Evolutionary conservation across 2,888 invertebrate species (phyloP), one percentile per base, ranked within the genome.

Genomic region (Drosophila mayaguana): DNA sequence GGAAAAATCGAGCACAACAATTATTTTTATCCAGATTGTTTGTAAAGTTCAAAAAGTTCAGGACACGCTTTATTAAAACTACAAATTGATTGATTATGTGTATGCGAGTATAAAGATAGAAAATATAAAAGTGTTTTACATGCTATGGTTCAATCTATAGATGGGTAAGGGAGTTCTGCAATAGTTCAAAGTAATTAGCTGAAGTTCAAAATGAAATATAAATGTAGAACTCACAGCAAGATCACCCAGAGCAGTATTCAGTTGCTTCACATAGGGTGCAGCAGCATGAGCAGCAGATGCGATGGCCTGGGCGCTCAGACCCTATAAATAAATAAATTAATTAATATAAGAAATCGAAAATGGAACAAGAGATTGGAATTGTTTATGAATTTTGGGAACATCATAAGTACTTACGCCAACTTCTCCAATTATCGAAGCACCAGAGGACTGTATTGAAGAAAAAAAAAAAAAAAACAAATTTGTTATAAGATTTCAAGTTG

Each of bases 11-110:
- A 20, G n/a, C 14, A 9, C 25, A n/a, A 70, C 40, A 2, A 57
- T 62, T 11, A 5, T n/a, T 2, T 11, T n/a, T 5, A 3, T 46
- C 4, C 22, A 55, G 28, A 48, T 48, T 28, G 28, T 18, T 11
- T 50, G 3, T 50, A 50, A 32, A 32, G 48, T 50, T 50, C 48
- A 50, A 3, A 43, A 50, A 48, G 55, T 76, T 69, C 76, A 73
- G 55, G 70, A 73, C 67, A 73, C 59, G 22, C 63, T 63, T 72
- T 78, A 88, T 88, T 88, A 74, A 75, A 70, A 62, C 63, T 55
- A 63, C 71, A 62, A 75, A 55, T 38, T 63, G 77, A 80, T 82
- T 85, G 68, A 59, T 45, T 43, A 56, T 34, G 34, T 57, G 48
- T 45, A 56, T 64, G 61, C 76, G 63, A 54, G 51, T 62, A 64